Evolutionary conservation across 2,888 invertebrate genomes (phyloP).

Genomic region (Epistrophe grossulariae): DNA sequence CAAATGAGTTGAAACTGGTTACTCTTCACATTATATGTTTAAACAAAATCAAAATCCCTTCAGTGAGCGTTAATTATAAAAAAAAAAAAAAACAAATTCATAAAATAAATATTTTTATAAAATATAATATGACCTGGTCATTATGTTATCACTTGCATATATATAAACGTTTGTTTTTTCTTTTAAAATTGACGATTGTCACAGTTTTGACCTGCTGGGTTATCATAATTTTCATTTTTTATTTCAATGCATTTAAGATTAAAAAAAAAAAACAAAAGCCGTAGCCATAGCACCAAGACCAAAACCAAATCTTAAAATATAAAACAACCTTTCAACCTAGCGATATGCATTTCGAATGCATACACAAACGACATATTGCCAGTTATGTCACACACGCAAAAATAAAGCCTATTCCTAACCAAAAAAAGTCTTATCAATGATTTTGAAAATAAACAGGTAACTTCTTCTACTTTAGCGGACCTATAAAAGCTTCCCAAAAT

Average conservation of each 20-base stretch:
- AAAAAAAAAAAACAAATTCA: too few relatives aligned
- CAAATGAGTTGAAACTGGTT: too few relatives aligned
- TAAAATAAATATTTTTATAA: neutral
- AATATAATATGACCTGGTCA: neutral
- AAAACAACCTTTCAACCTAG: slow-evolving; percentile 18
- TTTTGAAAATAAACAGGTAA: slow-evolving; percentile 8
- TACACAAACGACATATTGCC: neutral
- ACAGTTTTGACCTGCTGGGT: neutral
- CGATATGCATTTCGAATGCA: slow-evolving; percentile 30
- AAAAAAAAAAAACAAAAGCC: neutral
- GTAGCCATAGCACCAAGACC: neutral
- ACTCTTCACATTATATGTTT: too few relatives aligned
- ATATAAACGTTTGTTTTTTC: neutral
- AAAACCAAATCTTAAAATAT: neutral
- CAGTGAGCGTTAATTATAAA: too few relatives aligned
- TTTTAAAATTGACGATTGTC: neutral
- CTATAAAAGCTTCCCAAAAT: slow-evolving; percentile 29
- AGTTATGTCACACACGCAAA: neutral
- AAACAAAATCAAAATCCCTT: neutral
- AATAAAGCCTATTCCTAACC: neutral
- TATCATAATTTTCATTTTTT: neutral
- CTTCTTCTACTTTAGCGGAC: neutral
- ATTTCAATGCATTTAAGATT: neutral
- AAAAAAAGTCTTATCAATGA: slow-evolving; percentile 5
- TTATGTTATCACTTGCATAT: neutral